Evolutionary conservation across 1,140 invertebrate genomes (phyloP).

Genomic region (Drosophila bocki): DNA sequence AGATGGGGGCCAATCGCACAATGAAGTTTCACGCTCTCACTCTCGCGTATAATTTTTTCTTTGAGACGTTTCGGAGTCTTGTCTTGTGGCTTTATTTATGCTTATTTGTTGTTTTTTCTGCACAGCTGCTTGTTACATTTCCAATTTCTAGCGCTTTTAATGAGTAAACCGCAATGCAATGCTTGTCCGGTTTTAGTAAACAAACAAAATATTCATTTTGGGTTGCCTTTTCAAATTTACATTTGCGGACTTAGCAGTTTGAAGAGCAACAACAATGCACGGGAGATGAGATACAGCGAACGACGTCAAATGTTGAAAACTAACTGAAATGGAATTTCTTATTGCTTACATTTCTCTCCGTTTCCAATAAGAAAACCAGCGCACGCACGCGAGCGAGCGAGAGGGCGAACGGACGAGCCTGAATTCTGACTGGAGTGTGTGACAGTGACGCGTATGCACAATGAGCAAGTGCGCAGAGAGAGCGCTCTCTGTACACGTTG

Average conservation of each 20-base stretch:
- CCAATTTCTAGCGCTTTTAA: conserved; percentile 23
- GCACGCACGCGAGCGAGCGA: conserved; percentile 60
- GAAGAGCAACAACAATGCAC: conserved; percentile 26
- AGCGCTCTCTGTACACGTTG: conserved; percentile 56
- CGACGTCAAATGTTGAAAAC: conserved; percentile 75
- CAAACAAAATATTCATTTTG: conserved; percentile 50
- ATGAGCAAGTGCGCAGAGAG: conserved; percentile 60
- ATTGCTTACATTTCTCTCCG: conserved; percentile 72
- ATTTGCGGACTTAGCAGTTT: conserved; percentile 45
- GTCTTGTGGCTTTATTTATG: conserved; percentile 68
- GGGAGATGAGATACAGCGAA: conserved; percentile 41
- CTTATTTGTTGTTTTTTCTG: conserved; percentile 53
- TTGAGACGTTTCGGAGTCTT: conserved; percentile 51
- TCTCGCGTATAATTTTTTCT: conserved; percentile 67
- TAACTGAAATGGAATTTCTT: conserved; percentile 81
- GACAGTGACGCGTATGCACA: conserved; percentile 76
- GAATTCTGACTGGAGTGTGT: conserved; percentile 69
- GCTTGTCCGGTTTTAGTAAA: background rate
- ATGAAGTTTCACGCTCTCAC: conserved; percentile 70
- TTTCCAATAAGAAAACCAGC: conserved; percentile 78
- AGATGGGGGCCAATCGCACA: conserved; percentile 30
- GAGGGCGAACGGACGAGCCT: conserved; percentile 38
- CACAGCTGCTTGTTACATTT: conserved; percentile 56
- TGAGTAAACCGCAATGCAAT: conserved; percentile 6
- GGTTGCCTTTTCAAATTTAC: conserved; percentile 27